Evolutionary conservation across 2,797 vertebrate genomes (phyloP), one percentile per base, ranked within the genome.

Genomic region (Coregonus sp.): DNA sequence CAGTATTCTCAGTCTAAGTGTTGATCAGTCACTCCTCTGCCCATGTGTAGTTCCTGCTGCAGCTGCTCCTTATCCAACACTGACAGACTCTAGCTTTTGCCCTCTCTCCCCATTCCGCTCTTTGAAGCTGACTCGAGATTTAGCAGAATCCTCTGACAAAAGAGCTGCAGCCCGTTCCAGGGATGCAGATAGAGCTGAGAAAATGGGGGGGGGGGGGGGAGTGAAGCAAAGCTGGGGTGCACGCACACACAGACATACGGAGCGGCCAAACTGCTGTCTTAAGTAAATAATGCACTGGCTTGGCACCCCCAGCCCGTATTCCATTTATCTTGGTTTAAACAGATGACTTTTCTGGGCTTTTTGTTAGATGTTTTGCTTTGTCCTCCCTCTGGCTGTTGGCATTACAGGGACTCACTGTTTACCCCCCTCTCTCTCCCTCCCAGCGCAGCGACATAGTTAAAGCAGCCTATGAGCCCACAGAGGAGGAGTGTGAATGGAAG

Each of bases 401-500:
- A 25, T 25, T 25, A 25, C 25, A 25, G 25, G 25, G 25, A 25
- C 25, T 25, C 25, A 25, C 25, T 25, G 25, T 25, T 25, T 25
- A 25, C 25, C 25, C 25, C 25, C 25, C 25, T n/a, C 25, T 25
- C 25, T 25, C 25, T 33, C n/a, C 56, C 86, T 89, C 7, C 7
- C 86, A 99, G 98, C 95, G 98, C 89, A 98, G 97, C 75, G 97
- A 99, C 83, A 99, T 99, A 78, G 96, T 99, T 91, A 99, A 96
- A 94, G 97, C 98, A 70, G 91, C 92, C 73, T 99, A 99, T 84
- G 98, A 99, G 89, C 98, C 98, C 84, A 99, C 96, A 80, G 98
- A 99, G 77, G 97, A 99, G 88, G 98, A 99, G 84, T 99, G 98
- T 87, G 97, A 99, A 86, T 99, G 98, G 98, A 98, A 99, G 92